Conservation (phyloP, 2,113 vertebrate species). For the Ranitomeya variabilis region DNA sequence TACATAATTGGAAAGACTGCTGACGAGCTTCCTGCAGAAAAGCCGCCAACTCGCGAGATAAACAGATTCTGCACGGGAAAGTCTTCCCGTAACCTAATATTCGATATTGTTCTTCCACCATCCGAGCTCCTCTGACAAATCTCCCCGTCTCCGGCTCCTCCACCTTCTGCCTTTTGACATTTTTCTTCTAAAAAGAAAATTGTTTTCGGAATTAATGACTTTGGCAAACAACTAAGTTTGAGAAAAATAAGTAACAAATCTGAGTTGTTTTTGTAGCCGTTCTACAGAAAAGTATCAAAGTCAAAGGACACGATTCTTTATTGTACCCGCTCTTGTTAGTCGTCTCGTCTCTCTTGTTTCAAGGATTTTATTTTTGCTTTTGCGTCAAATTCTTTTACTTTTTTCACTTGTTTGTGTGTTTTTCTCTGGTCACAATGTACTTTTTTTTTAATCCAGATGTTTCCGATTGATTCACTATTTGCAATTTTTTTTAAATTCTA, state of each 20-base stretch:
- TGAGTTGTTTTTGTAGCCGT: not conserved
- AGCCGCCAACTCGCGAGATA: not conserved
- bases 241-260: not conserved
- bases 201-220: not conserved
- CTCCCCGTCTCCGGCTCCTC: not conserved
- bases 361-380: too few relatives aligned
- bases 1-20: slow-evolving; percentile 25
- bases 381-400: too few relatives aligned
- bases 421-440: too few relatives aligned
- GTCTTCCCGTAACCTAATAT: slow-evolving; percentile 3
- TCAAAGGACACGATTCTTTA: not conserved
- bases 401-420: too few relatives aligned
- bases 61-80: not conserved
- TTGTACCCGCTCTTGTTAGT: not conserved
- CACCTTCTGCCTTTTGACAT: not conserved
- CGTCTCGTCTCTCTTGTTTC: not conserved
- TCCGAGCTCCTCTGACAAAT: slow-evolving; percentile 1
- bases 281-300: not conserved
- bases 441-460: too few relatives aligned
- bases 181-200: not conserved
- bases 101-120: not conserved
- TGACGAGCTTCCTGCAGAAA: not conserved
- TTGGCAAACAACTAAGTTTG: not conserved
- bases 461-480: too few relatives aligned
- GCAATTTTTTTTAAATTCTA: too few relatives aligned